These are phyloP conservation scores for Sialis fuliginosa DNA, from an alignment of 2,888 invertebrate genomes.

Conservation along the genomic window DNA sequence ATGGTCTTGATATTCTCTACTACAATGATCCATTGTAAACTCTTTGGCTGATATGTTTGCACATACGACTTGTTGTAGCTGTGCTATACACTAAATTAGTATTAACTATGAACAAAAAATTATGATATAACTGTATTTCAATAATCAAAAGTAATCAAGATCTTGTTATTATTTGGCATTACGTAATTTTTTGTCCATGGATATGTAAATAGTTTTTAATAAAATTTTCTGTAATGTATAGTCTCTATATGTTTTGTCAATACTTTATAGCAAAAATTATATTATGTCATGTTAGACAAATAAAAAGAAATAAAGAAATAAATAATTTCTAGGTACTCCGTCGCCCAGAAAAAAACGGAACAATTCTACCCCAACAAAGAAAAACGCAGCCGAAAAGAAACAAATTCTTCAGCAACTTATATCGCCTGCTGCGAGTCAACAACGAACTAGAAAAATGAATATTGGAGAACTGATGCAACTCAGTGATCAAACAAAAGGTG, in stretches of 20 bases:
- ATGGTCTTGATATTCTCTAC: no score
- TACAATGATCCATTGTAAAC: no score
- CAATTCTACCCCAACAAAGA: conserved; percentile 62
- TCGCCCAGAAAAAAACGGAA: conserved; percentile 64
- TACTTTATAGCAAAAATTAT: neutral
- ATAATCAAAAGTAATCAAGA: no score
- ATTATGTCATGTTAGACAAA: neutral
- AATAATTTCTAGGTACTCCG: conserved; percentile 40
- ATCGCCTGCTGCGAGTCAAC: conserved; percentile 44
- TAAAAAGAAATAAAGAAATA: neutral
- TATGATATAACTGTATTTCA: no score
- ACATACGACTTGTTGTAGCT: no score
- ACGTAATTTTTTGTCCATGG: no score
- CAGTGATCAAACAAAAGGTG: conserved; percentile 34
- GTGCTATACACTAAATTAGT: no score
- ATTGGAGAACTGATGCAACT: conserved; percentile 58
- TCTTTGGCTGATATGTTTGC: no score
- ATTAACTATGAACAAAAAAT: no score
- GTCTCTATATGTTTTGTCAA: neutral
- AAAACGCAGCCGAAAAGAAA: conserved; percentile 59
- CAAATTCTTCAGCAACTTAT: conserved; percentile 64
- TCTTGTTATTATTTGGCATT: no score
- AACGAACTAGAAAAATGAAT: conserved; percentile 42
- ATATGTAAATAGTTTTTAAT: no score
- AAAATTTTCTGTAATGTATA: no score